phyloP scores from a whole-genome alignment of 2,797 vertebrate genomes.

The Malacoraja senta region DNA sequence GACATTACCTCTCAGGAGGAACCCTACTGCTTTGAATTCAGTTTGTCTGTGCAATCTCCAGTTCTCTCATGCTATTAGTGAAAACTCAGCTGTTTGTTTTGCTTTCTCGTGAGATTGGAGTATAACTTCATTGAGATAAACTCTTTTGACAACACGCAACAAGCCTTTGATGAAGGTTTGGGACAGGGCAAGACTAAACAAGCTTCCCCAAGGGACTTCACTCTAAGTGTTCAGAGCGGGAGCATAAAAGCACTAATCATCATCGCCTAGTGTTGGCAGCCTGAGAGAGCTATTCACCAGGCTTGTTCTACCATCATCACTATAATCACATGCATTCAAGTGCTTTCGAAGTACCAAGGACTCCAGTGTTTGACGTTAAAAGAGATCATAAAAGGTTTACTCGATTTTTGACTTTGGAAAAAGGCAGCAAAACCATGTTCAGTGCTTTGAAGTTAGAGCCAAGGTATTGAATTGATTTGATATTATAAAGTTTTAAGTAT shows the following conservation, averaged over 20 bases:
- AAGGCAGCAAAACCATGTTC: neutral
- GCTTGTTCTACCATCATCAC: neutral
- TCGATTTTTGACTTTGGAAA: neutral
- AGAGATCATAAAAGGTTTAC: neutral
- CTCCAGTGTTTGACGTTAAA: neutral
- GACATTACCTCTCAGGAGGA: neutral
- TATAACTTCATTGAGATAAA: neutral
- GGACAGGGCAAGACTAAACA: neutral
- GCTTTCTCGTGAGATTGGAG: neutral
- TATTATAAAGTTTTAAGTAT: too few species aligned
- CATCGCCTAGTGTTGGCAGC: neutral
- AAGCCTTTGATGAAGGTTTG: neutral
- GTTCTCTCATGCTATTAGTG: neutral
- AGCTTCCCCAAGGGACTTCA: neutral
- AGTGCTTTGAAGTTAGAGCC: neutral
- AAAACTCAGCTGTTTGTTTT: neutral
- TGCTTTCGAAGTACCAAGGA: neutral
- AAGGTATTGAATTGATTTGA: neutral
- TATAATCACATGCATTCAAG: neutral
- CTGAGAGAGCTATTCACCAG: neutral
- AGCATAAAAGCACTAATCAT: neutral
- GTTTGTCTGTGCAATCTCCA: neutral
- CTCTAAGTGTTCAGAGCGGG: neutral
- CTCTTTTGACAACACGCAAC: neutral
- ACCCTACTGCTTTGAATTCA: neutral